Evolutionary conservation across 2,797 vertebrate species (phyloP).

Genomic region (Clarias platycephalus): DNA sequence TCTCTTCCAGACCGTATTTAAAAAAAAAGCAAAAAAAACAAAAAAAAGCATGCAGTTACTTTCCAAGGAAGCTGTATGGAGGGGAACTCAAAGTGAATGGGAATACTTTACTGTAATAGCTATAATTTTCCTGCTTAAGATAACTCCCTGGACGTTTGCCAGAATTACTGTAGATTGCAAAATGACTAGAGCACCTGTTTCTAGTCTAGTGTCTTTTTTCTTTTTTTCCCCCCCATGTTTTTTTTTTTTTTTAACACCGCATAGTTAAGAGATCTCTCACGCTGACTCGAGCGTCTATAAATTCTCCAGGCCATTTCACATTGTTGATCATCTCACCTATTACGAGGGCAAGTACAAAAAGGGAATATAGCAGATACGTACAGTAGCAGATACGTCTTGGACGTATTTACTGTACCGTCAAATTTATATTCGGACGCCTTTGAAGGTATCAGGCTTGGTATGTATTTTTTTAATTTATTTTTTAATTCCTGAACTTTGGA

Average conservation of each 20-base stretch:
- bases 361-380: too few species aligned
- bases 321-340: neutral
- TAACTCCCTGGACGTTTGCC: constrained; percentile 66
- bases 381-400: neutral
- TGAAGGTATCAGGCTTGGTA: neutral
- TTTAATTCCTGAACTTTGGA: neutral
- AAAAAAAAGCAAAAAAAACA: neutral
- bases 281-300: constrained; percentile 32
- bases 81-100: constrained; percentile 64
- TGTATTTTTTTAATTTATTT: neutral
- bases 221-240: constrained; percentile 15
- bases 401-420: neutral
- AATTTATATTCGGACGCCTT: constrained; percentile 4
- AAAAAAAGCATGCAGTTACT: constrained; percentile 54
- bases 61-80: constrained; percentile 56
- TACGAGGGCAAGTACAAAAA: constrained; percentile 10
- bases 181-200: constrained; percentile 68
- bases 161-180: constrained; percentile 64
- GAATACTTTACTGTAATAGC: constrained; percentile 77
- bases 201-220: constrained; percentile 56
- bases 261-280: constrained; percentile 33
- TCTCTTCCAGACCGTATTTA: neutral
- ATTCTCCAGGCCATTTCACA: constrained; percentile 12
- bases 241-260: constrained; percentile 41
- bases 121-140: constrained; percentile 70